Evolutionary conservation across 2,797 vertebrate genomes (phyloP), one percentile per base, ranked within the genome.

Genomic region (Melanotaenia nigrans): DNA sequence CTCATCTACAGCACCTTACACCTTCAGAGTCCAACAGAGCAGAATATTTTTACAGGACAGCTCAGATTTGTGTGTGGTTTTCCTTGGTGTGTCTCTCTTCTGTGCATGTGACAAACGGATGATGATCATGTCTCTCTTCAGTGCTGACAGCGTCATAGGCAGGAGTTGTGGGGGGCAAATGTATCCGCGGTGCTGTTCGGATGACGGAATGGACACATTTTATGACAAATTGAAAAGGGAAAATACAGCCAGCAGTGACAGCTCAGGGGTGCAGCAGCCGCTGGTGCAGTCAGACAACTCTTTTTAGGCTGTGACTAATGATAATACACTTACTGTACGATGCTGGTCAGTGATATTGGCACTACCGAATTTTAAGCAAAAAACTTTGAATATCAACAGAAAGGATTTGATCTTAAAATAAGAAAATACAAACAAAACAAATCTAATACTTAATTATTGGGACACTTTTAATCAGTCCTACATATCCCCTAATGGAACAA

Each of bases 171-270:
- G 75, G 74, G 57, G 53, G 68, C 55, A 1, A 81, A 70, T 45
- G 81, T 70, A 74, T 85, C 75, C 72, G 67, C 55, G 4, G 71
- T 71, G 75, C 78, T 84, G 66, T 68, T 78, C 67, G 77, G 68
- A 82, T 82, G 84, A 90, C 87, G 59, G 77, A 85, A 84, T 55
- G 76, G 78, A 87, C 75, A 78, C 73, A 69, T 84, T 86, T 91
- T 71, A 82, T 82, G 80, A 89, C 83, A 86, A 90, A 87, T 71
- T 85, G 85, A 72, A 86, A 85, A 75, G 58, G 73, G 77, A 75
- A 87, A 85, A 77, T 78, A 79, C 69, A 75, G 77, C 73, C 64
- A 79, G 68, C 79, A 71, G 61, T 66, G 81, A 81, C 47, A 70
- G 79, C 76, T 84, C 75, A 68, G 71, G 85, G 81, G 77, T 71